Evolutionary conservation across 2,113 vertebrate genomes (phyloP).

Genomic region (Struthio camelus): DNA sequence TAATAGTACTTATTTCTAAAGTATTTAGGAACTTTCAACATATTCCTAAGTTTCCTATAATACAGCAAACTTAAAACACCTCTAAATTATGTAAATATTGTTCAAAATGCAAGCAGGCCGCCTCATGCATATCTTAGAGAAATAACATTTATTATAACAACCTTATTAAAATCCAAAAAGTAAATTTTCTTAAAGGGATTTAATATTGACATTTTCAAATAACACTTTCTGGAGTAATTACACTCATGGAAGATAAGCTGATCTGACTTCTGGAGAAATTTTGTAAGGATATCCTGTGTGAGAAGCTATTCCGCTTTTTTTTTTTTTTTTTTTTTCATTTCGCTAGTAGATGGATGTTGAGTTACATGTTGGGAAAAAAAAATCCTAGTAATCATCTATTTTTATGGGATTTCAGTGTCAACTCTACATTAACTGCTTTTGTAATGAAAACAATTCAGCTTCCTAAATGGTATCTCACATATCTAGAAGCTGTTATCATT

Average conservation of each 20-base stretch:
- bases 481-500: not conserved
- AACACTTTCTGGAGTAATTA: not conserved
- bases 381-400: not conserved
- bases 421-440: not conserved
- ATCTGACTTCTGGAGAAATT: not conserved
- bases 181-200: not conserved
- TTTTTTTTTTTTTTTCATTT: not conserved
- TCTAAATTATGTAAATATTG: not conserved
- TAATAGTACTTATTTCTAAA: not conserved
- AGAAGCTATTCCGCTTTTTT: not conserved
- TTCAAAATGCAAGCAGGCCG: not conserved
- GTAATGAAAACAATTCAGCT: not conserved
- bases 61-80: not conserved
- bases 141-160: not conserved
- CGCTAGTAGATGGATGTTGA: not conserved
- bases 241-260: not conserved
- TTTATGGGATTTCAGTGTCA: not conserved
- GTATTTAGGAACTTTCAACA: not conserved
- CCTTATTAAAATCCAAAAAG: not conserved
- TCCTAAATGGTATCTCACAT: not conserved
- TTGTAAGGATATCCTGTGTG: not conserved
- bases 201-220: not conserved
- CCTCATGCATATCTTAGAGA: not conserved
- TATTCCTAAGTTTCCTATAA: not conserved
- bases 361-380: not conserved